phyloP scores from a whole-genome alignment of 2,888 invertebrate species.

The Rhopalosiphum nymphaeae region DNA sequence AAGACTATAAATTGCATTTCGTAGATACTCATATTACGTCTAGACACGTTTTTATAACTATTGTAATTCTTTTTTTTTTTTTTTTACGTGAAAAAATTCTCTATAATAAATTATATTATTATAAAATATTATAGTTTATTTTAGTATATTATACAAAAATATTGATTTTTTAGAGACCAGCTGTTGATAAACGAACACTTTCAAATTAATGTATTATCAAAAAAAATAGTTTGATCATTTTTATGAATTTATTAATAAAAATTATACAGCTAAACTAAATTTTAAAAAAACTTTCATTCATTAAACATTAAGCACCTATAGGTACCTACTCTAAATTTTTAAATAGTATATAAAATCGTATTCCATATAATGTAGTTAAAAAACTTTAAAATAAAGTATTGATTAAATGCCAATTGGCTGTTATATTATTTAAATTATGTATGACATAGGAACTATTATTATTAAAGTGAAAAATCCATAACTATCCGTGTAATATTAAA shows the following conservation, averaged over 20 bases:
- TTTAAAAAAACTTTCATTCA: neutral
- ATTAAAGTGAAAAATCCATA: neutral
- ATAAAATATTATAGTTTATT: neutral
- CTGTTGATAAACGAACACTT: neutral
- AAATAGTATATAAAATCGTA: neutral
- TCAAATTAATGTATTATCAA: neutral
- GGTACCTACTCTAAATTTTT: neutral
- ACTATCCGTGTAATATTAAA: neutral
- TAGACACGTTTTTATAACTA: neutral
- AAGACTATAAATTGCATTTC: neutral
- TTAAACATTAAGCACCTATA: neutral
- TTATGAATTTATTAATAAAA: neutral
- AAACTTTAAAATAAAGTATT: constrained; percentile 9
- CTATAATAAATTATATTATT: neutral
- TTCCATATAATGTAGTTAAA: neutral
- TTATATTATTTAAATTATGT: constrained; percentile 9
- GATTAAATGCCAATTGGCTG: constrained; percentile 9
- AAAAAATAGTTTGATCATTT: neutral
- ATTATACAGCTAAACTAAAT: neutral
- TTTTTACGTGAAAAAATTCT: neutral
- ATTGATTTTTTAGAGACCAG: neutral
- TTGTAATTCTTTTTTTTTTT: neutral
- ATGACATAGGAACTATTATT: neutral
- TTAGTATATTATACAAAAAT: neutral
- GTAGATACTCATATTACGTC: neutral